A percentile compares a stretch with the other conserved stretches of the same genome.
Evolutionary conservation across 2,888 invertebrate genomes (phyloP).

Genomic region (Hemicrepidius hirtus): DNA sequence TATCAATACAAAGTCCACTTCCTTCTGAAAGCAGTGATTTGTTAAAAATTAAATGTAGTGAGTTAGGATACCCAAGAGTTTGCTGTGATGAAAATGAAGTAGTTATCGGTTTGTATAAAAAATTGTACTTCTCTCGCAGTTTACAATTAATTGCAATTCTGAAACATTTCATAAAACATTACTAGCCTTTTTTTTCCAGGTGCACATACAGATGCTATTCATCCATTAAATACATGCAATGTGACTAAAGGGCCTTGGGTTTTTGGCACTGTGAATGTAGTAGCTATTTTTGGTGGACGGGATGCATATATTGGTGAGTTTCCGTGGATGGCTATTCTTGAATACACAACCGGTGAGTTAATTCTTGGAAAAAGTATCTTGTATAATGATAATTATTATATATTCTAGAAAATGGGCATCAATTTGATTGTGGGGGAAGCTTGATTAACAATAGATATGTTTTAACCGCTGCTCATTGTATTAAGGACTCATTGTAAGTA

Average conservation of each 20-base stretch:
- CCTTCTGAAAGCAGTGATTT: not conserved
- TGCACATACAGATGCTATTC: too few species aligned
- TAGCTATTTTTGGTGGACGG: constrained; percentile 79
- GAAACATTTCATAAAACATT: too few species aligned
- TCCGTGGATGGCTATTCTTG: constrained; percentile 82
- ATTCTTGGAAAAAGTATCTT: too few species aligned
- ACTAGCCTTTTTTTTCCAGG: too few species aligned
- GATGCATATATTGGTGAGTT: constrained; percentile 79
- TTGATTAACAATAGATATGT: constrained; percentile 81
- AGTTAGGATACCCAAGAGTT: not conserved
- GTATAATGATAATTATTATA: too few species aligned
- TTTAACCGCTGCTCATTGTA: constrained; percentile 85
- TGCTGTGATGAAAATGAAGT: not conserved
- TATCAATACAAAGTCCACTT: not conserved
- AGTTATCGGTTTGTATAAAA: not conserved
- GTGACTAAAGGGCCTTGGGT: constrained; percentile 73
- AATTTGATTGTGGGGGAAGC: constrained; percentile 84
- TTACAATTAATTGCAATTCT: too few species aligned
- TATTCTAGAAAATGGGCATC: constrained; percentile 74
- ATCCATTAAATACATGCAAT: constrained; percentile 56
- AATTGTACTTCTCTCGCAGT: too few species aligned
- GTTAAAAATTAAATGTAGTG: not conserved
- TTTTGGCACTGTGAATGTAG: constrained; percentile 72
- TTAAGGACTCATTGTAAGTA: constrained; percentile 73
- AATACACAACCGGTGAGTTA: constrained; percentile 77